Evolutionary conservation across 1,140 invertebrate species (phyloP).

Genomic region (Spodoptera frugiperda): DNA sequence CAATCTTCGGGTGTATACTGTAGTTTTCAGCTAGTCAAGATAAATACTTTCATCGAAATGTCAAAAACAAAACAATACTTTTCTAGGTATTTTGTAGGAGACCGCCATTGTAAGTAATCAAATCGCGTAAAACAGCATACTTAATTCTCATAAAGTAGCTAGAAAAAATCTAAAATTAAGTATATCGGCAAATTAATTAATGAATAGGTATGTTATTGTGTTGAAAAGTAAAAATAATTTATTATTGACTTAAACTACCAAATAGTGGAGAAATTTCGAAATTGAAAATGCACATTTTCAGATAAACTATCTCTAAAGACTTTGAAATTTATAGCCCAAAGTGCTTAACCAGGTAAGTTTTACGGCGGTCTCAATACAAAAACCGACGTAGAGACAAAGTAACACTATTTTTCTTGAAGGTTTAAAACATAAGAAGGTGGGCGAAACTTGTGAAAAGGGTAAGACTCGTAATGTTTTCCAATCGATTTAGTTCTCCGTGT

Average conservation of each 20-base stretch:
- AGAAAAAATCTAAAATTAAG: no score
- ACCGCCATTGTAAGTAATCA: no score
- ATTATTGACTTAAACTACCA: no score
- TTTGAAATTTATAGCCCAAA: constrained; percentile 2
- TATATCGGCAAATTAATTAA: no score
- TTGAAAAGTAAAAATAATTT: no score
- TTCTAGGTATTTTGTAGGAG: no score
- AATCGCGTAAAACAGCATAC: no score
- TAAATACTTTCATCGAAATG: no score
- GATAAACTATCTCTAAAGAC: not conserved
- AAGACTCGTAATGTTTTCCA: constrained; percentile 46
- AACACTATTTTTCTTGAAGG: constrained; percentile 34
- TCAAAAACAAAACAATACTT: no score
- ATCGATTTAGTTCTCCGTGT: constrained; percentile 51
- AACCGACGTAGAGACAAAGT: constrained; percentile 13
- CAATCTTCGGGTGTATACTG: not conserved
- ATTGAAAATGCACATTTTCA: not conserved
- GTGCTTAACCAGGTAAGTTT: constrained; percentile 22
- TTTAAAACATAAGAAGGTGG: constrained; percentile 37
- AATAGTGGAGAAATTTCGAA: not conserved
- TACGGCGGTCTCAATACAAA: constrained; percentile 18
- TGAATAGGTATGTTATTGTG: no score
- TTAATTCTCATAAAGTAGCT: no score
- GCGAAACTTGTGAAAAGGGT: constrained; percentile 41
- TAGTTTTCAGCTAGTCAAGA: no score